Base-by-base conservation (phyloP, 2,797 vertebrate species). In the Notoglanidium macrostoma region DNA sequence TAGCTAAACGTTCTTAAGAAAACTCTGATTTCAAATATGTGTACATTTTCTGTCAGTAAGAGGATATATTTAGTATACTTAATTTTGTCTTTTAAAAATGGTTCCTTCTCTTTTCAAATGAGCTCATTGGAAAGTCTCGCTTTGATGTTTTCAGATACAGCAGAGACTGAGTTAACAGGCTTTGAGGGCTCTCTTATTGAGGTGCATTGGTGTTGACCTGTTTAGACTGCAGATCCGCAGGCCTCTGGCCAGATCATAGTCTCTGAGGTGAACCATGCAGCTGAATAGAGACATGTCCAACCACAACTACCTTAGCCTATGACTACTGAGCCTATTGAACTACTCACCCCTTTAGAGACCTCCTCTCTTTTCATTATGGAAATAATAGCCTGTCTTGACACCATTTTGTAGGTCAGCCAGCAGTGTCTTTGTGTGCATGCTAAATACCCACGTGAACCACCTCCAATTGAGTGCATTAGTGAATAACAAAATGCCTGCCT, bases 341-440 rank as follows among this genome's bases (percentile, higher is more conserved):
- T 95, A 91, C 90, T 93, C 94, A 94, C 95, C 94, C 93, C 91
- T 93, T 95, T 94, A 86, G 95, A 95, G 94, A 95, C 93, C 93
- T 95, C 94, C 94, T 94, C 94, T 95, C 95, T 91, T 94, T 95
- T 95, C 94, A 95, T 93, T 86, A 92, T 80, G 86, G 92, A 93
- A 93, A 96, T 94, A 95, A 95, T 94, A 92, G 92, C 91, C 91
- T 15, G 92, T 94, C 94, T 94, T 95, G 94, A 96, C 95, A 95
- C 93, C 93, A 93, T 96, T 96, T 96, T 96, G 93, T 96, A 95
- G 95, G 94, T 96, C 95, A 95, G 93, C 92, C 92, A 91, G 93
- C 92, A 93, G 92, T 93, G 91, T 91, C 94, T 94, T 94, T 96
- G 93, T 95, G 87, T 86, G 86, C 90, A 92, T 93, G 87, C 85